Evolutionary conservation across 1,140 invertebrate genomes (phyloP).

Genomic region (Drosophila insularis): DNA sequence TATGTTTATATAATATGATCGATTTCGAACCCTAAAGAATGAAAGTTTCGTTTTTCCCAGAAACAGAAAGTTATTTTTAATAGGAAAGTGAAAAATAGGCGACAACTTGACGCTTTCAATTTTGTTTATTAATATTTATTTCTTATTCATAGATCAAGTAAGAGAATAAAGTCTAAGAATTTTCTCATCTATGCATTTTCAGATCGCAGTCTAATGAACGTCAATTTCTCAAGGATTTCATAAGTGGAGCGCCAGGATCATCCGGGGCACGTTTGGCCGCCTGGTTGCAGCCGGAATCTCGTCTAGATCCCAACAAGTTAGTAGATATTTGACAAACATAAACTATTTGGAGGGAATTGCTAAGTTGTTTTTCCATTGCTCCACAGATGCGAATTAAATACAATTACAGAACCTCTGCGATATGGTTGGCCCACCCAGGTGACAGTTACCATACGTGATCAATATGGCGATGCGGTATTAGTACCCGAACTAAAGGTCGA

Average conservation of each 20-base stretch:
- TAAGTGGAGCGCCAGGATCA: slow-evolving; percentile 91
- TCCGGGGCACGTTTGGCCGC: slow-evolving; percentile 95
- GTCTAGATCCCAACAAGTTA: slow-evolving; percentile 90
- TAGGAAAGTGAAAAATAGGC: too few species aligned
- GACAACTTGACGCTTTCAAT: too few species aligned
- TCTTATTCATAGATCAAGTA: too few species aligned
- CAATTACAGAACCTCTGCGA: slow-evolving; percentile 89
- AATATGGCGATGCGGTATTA: slow-evolving; percentile 94
- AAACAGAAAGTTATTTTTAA: too few species aligned
- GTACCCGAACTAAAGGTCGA: slow-evolving; percentile 92
- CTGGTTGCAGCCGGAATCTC: slow-evolving; percentile 96
- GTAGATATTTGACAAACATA: not conserved
- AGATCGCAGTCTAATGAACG: slow-evolving; percentile 94
- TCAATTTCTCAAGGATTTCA: slow-evolving; percentile 97
- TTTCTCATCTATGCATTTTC: slow-evolving; percentile 12
- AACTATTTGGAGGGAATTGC: slow-evolving; percentile 48
- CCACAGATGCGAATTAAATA: slow-evolving; percentile 89
- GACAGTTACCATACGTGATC: slow-evolving; percentile 93
- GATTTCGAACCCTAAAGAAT: too few species aligned
- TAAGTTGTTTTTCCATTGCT: not conserved
- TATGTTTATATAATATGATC: too few species aligned
- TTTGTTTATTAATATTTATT: too few species aligned
- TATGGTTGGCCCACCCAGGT: slow-evolving; percentile 92
- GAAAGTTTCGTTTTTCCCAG: too few species aligned
- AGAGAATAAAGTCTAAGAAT: too few species aligned